These are phyloP conservation scores for Drosophila mayaguana DNA, from an alignment of 2,888 invertebrate species.

Conservation along the genomic window DNA sequence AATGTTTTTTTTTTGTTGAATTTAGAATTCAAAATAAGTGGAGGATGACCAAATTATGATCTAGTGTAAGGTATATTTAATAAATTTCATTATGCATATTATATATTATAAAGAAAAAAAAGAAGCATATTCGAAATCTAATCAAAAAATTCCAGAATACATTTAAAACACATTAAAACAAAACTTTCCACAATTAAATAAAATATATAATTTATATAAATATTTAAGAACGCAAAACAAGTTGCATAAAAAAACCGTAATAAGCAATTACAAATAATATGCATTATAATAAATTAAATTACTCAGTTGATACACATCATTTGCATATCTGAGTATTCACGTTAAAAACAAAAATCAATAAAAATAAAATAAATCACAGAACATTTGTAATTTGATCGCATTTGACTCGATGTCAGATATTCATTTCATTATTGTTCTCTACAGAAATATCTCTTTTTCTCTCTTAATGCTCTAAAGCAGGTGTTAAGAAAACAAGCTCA, in stretches of 20 bases:
- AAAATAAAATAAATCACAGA: conserved; percentile 2
- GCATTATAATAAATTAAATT: not conserved
- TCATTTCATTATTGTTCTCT: not conserved
- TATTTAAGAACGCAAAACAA: not conserved
- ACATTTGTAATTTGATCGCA: conserved; percentile 5
- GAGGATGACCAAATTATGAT: no score
- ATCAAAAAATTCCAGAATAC: not conserved
- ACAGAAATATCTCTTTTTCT: not conserved
- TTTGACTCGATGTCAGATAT: not conserved
- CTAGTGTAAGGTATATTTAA: no score
- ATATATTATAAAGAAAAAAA: not conserved
- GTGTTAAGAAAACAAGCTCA: conserved; percentile 5
- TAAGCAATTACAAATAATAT: not conserved
- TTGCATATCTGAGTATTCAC: not conserved
- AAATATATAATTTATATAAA: not conserved
- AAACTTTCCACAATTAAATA: not conserved
- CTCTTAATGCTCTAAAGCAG: not conserved
- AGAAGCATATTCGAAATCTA: not conserved
- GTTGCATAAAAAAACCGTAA: not conserved
- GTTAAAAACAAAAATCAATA: not conserved
- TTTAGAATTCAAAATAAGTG: no score
- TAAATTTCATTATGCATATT: no score
- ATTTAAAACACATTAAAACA: not conserved
- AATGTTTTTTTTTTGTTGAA: no score
- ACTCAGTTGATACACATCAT: not conserved